Percentiles rank a stretch among this genome's conserved stretches.
Conservation (phyloP, 2,888 invertebrate species). For the Acronicta alni region DNA sequence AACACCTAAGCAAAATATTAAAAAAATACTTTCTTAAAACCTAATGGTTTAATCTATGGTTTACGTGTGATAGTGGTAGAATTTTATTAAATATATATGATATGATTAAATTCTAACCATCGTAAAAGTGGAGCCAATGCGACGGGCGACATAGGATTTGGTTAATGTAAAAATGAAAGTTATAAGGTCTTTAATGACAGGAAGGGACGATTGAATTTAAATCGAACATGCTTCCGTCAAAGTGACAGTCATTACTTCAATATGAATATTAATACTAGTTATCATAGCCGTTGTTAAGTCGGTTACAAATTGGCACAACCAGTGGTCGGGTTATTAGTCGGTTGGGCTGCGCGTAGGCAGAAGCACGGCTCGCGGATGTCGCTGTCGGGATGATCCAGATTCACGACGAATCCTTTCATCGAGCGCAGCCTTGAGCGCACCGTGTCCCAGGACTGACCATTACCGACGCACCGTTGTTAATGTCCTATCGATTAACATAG, state of each 20-base stretch:
- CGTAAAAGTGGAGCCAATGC: background rate
- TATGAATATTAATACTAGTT: conserved; percentile 22
- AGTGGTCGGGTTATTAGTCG: conserved; percentile 22
- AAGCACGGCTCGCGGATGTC: conserved; percentile 55
- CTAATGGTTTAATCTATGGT: too few species aligned
- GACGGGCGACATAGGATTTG: conserved; percentile 4
- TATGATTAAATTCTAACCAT: background rate
- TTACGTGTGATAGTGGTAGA: too few species aligned
- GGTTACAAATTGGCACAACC: conserved; percentile 21
- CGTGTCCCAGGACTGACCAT: conserved; percentile 81
- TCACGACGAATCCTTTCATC: conserved; percentile 84
- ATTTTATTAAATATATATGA: too few species aligned
- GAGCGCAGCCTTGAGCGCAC: conserved; percentile 78
- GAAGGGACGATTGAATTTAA: conserved; percentile 28
- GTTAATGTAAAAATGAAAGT: conserved; percentile 11
- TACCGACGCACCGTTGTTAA: conserved; percentile 82
- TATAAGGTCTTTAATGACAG: conserved; percentile 8
- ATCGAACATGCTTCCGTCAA: conserved; percentile 19
- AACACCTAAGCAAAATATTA: too few species aligned
- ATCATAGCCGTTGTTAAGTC: conserved; percentile 14
- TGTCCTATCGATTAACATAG: conserved; percentile 86
- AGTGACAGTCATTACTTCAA: conserved; percentile 16
- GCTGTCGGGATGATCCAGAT: conserved; percentile 85
- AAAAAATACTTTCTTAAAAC: too few species aligned
- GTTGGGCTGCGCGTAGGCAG: conserved; percentile 35